These are phyloP conservation scores for Melikaiella ostensackeni DNA, from an alignment of 2,888 invertebrate genomes.

Conservation along the genomic window DNA sequence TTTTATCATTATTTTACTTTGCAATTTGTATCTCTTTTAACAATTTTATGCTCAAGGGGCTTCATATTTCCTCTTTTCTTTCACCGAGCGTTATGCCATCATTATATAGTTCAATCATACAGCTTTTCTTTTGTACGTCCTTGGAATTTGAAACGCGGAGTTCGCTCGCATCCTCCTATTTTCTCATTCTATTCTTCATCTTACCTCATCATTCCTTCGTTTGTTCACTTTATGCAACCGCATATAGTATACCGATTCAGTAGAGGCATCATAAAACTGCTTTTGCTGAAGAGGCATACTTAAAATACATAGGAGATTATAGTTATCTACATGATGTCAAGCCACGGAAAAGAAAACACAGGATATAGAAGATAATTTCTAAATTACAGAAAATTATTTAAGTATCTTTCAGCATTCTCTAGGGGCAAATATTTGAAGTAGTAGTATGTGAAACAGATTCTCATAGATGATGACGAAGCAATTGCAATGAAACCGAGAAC, in stretches of 20 bases:
- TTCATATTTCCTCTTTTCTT: background rate
- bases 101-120: constrained; percentile 70
- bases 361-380: background rate
- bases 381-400: background rate
- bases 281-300: constrained; percentile 60
- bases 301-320: background rate
- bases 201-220: constrained; percentile 52
- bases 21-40: background rate
- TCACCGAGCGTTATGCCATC: constrained; percentile 50
- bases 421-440: background rate
- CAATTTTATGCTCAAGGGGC: background rate
- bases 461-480: constrained; percentile 14
- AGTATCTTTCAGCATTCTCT: background rate
- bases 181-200: constrained; percentile 45
- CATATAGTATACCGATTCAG: constrained; percentile 69
- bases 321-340: constrained; percentile 2
- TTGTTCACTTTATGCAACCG: constrained; percentile 63
- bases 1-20: background rate
- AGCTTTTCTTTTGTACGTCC: constrained; percentile 65
- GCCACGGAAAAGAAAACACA: background rate
- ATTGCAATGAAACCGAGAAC: constrained; percentile 20
- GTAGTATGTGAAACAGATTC: background rate
- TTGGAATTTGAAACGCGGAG: constrained; percentile 64
- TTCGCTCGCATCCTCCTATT: constrained; percentile 48
- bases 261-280: constrained; percentile 69